Evolutionary conservation across 2,797 vertebrate species (phyloP).

Genomic region (Vultur gryphus): DNA sequence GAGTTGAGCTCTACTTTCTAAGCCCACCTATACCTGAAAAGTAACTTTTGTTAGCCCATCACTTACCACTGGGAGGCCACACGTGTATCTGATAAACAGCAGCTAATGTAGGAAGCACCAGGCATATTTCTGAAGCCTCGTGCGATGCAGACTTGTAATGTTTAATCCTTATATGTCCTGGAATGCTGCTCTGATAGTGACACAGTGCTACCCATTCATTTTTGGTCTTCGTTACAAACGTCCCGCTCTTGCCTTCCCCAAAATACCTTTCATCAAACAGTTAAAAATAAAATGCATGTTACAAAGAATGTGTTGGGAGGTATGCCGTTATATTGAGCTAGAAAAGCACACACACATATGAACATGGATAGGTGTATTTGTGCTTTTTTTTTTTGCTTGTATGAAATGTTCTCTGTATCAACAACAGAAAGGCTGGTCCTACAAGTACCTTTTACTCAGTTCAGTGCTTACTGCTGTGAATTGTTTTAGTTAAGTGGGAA

Average conservation of each 20-base stretch:
- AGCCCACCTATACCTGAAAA: background rate
- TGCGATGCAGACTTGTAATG: background rate
- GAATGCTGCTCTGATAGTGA: background rate
- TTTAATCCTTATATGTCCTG: background rate
- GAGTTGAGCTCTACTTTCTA: background rate
- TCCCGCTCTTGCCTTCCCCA: background rate
- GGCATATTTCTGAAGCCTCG: background rate
- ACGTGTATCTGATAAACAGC: constrained; percentile 16
- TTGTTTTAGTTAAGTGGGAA: background rate
- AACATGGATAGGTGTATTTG: background rate
- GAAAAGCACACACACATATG: background rate
- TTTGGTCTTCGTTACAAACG: background rate
- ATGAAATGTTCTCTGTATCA: background rate
- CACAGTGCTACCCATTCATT: background rate
- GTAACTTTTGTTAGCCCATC: constrained; percentile 36
- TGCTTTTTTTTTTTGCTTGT: background rate
- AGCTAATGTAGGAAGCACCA: background rate
- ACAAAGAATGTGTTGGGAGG: background rate
- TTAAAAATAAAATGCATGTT: background rate
- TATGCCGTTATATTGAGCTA: background rate
- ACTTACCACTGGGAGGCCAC: constrained; percentile 57
- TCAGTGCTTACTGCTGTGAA: background rate
- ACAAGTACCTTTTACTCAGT: background rate
- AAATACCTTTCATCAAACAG: background rate
- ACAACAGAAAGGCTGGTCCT: background rate